Percentiles rank a stretch among this genome's conserved stretches.
Conservation (phyloP, 2,113 vertebrate species). For the Cricetomys ansorgei region DNA sequence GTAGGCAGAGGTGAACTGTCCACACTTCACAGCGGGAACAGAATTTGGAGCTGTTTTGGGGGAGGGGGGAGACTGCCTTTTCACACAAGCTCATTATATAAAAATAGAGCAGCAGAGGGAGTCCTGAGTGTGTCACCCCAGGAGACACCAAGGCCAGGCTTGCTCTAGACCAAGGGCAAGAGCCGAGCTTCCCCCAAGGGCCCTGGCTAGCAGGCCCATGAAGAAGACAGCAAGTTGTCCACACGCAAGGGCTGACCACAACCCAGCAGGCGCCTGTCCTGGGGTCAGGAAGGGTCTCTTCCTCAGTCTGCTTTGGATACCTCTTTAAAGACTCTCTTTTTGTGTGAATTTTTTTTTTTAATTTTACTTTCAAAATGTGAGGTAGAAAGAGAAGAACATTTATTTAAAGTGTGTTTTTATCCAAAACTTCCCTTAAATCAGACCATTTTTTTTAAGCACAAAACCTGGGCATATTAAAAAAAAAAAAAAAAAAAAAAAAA, state of each 20-base stretch:
- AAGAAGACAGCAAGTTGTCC: rapidly evolving
- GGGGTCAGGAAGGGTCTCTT: neutral
- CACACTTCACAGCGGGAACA: neutral
- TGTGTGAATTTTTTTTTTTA: slow-evolving; percentile 21
- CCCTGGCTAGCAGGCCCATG: rapidly evolving
- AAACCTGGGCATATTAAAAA: neutral
- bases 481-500: neutral
- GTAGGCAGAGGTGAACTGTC: neutral
- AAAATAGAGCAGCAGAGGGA: rapidly evolving
- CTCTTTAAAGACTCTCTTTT: slow-evolving; percentile 18
- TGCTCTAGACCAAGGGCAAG: rapidly evolving
- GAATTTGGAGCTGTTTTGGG: rapidly evolving
- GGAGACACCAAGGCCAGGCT: neutral
- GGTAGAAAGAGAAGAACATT: neutral
- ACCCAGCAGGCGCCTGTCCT: neutral
- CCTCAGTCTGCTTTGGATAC: neutral
- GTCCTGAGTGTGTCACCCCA: neutral
- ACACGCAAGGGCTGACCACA: rapidly evolving
- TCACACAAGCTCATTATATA: neutral
- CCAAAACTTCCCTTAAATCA: neutral
- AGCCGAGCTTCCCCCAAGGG: rapidly evolving
- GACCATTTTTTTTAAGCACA: neutral
- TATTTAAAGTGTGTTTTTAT: slow-evolving; percentile 37
- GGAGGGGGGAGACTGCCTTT: neutral
- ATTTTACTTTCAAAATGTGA: neutral